phyloP scores from a whole-genome alignment of 2,888 invertebrate genomes.

The Frankliniella intonsa region DNA sequence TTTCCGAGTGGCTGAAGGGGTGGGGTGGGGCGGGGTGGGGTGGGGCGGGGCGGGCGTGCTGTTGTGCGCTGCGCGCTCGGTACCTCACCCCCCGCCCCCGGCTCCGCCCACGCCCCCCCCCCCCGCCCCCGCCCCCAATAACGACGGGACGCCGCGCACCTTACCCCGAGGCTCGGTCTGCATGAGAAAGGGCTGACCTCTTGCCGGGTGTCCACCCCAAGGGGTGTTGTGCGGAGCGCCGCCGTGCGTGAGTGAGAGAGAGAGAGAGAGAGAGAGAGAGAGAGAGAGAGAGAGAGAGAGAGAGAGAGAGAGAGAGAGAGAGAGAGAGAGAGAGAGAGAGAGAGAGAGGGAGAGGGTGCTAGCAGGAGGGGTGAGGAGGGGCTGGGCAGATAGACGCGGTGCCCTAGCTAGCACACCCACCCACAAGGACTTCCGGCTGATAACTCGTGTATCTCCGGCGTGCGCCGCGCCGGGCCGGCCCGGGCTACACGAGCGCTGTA shows the following conservation, averaged over 20 bases:
- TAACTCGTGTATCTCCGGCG: conserved; percentile 8
- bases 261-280: conserved; percentile 4
- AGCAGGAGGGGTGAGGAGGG: neutral
- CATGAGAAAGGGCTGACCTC: conserved; percentile 15
- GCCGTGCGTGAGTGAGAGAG: neutral
- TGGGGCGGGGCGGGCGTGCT: neutral
- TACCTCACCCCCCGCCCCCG: neutral
- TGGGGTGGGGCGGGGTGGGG: neutral
- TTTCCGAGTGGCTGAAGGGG: neutral
- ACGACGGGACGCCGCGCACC: neutral
- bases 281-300: neutral
- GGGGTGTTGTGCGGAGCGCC: neutral
- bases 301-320: neutral
- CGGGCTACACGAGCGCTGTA: too few relatives aligned
- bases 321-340: neutral
- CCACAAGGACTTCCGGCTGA: conserved; percentile 14
- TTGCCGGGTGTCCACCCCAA: neutral
- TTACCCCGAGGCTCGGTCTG: neutral
- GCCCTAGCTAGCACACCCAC: neutral
- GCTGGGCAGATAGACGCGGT: neutral
- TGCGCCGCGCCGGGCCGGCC: neutral
- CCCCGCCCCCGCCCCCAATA: too few relatives aligned
- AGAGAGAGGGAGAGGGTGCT: neutral
- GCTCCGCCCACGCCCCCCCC: too few relatives aligned
- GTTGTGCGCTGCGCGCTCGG: neutral